These are phyloP conservation scores for Scopus umbretta DNA, from an alignment of 2,113 vertebrate genomes.

Conservation along the genomic window DNA sequence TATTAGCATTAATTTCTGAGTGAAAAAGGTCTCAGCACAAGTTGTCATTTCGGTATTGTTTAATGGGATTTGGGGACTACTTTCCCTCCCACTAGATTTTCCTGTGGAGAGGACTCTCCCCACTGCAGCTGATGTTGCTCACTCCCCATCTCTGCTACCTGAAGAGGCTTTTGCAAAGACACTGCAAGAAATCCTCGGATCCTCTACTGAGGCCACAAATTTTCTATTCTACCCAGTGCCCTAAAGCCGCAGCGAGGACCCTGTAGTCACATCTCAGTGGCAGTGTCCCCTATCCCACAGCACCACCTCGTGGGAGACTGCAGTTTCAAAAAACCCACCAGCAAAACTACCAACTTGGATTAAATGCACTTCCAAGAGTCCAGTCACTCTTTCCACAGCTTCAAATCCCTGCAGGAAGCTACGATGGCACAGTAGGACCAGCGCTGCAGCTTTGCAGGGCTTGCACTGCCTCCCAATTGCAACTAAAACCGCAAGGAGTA, in stretches of 20 bases:
- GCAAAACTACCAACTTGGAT: background rate
- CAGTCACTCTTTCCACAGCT: background rate
- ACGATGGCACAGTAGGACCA: background rate
- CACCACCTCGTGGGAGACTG: conserved; percentile 52
- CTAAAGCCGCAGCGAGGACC: background rate
- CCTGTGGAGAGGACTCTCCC: background rate
- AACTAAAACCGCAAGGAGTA: background rate
- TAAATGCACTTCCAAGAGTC: background rate
- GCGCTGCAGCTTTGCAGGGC: background rate
- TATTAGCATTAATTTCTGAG: background rate
- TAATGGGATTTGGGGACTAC: background rate
- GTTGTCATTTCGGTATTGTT: background rate
- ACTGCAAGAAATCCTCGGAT: background rate
- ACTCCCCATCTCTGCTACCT: background rate
- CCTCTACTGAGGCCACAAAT: background rate
- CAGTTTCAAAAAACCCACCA: background rate
- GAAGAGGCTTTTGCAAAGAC: background rate
- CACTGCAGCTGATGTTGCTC: background rate
- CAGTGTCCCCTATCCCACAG: background rate
- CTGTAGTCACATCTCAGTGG: fast-evolving
- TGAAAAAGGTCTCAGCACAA: background rate
- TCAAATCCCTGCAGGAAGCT: background rate
- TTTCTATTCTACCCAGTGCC: background rate
- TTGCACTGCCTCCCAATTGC: background rate
- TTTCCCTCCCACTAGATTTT: background rate